Base-by-base conservation (phyloP, 2,113 vertebrate genomes). In the Nesoenas mayeri region DNA sequence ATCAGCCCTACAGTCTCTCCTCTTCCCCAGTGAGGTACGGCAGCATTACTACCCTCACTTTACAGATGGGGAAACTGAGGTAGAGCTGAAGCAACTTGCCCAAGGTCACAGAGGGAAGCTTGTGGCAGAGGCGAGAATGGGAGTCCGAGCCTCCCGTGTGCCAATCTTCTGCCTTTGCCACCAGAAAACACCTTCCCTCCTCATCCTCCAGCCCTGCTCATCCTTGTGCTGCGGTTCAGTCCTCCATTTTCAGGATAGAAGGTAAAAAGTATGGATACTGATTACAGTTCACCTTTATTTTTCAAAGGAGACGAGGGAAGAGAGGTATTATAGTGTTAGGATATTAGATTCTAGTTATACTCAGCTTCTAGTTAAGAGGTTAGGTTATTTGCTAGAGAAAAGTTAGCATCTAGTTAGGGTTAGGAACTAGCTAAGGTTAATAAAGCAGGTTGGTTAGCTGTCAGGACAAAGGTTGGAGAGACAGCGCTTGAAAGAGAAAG, bases 371-470 rank as follows among this genome's bases (percentile, higher is more conserved):
- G 94, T 98, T 97, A 91, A 9, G 74, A 96, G 96, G 97, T 98
- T 98, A 98, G 97, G 90, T 79, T 56, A 93, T 71, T 84, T 91
- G 96, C 97, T 81, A 95, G 91, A 96, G 92, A 92, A 60, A 70
- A 97, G 97, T 98, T 98, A 98, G 98, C 98, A 61, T 96, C 94
- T 97, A 97, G 97, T 97, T 98, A 95, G 97, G 97, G 85, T 96
- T 96, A 97, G 53, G 78, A 86, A 95, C 94, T 95, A 96, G 95
- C 96, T 98, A 90, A 92, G 97, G 97, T 98, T 97, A 97, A 98
- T 98, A 97, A 98, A 98, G 98, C 98, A 97, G 97, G 97, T 93
- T 97, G 96, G 77, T 98, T 97, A 97, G 96, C 94, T 92, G 79
- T 83, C 83, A 71, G 96, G 96, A 96, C 51, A 86, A 56, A 96